These are phyloP conservation scores for Stylophora pistillata DNA, from an alignment of 64 coral and sea anemone genomes.

Conservation along the genomic window DNA sequence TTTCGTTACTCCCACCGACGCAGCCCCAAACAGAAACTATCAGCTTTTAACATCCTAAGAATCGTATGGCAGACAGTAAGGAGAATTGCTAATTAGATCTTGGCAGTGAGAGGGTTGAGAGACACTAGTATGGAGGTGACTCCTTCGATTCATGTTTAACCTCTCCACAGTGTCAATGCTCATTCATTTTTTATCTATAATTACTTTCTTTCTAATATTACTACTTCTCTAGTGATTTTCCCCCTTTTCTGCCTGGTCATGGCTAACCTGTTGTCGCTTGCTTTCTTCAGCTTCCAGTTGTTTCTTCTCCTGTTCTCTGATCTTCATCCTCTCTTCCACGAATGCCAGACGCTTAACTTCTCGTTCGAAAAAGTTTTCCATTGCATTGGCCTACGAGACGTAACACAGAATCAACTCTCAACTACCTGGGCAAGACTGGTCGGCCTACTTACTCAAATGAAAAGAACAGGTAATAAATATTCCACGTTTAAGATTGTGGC, in stretches of 20 bases:
- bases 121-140: too few relatives aligned
- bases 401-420: neutral
- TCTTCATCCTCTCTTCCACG: constrained; percentile 87
- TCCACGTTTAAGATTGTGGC: too few relatives aligned
- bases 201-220: neutral
- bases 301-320: constrained; percentile 81
- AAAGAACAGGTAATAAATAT: too few relatives aligned
- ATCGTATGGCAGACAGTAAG: too few relatives aligned
- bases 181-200: neutral
- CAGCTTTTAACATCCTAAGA: too few relatives aligned
- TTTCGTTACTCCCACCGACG: too few relatives aligned
- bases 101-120: too few relatives aligned
- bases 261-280: constrained; percentile 63
- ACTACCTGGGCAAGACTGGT: neutral
- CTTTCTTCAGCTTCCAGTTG: constrained; percentile 62
- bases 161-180: too few relatives aligned
- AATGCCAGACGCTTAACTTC: constrained; percentile 92
- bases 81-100: too few relatives aligned
- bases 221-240: neutral
- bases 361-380: constrained; percentile 98
- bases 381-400: constrained; percentile 66
- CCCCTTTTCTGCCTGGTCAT: neutral
- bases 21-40: too few relatives aligned
- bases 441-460: too few relatives aligned
- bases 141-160: too few relatives aligned